Percentiles rank a stretch among this genome's conserved stretches.
Conservation (phyloP, 2,797 vertebrate species). For the Varecia variegata region DNA sequence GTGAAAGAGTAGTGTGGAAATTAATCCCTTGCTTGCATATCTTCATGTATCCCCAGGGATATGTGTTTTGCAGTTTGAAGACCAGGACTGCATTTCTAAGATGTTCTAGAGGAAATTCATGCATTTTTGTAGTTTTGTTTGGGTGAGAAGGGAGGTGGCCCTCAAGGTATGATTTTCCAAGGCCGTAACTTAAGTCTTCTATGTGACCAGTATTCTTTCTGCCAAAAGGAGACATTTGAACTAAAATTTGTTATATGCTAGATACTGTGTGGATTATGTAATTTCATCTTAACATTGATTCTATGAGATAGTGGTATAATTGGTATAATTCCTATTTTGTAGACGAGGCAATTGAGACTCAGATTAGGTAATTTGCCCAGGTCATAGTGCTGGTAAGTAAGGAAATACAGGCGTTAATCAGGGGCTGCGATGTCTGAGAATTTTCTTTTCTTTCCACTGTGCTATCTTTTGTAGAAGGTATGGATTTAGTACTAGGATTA, state of each 20-base stretch:
- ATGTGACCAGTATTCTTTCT: background rate
- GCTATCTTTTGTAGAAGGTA: background rate
- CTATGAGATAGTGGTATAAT: background rate
- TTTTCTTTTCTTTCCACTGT: background rate
- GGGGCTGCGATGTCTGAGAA: background rate
- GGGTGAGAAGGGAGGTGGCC: background rate
- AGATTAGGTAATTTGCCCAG: background rate
- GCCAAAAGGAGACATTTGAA: conserved; percentile 8
- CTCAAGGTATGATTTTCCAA: background rate
- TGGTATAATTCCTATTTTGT: background rate
- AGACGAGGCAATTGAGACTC: background rate
- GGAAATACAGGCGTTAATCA: background rate
- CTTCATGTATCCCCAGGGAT: background rate
- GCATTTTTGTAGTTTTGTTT: background rate
- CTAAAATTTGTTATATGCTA: background rate
- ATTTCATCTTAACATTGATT: background rate
- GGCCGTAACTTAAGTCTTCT: background rate
- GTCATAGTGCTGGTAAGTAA: background rate
- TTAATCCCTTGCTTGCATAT: background rate
- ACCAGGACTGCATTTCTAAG: background rate
- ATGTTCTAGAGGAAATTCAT: background rate
- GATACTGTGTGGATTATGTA: background rate
- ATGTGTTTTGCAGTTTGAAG: background rate
- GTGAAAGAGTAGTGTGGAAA: background rate
- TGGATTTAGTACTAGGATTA: background rate